Percentiles rank a stretch among this genome's conserved stretches.
phyloP scores from a whole-genome alignment of 2,888 invertebrate species.

The Cecidostiba fungosa region DNA sequence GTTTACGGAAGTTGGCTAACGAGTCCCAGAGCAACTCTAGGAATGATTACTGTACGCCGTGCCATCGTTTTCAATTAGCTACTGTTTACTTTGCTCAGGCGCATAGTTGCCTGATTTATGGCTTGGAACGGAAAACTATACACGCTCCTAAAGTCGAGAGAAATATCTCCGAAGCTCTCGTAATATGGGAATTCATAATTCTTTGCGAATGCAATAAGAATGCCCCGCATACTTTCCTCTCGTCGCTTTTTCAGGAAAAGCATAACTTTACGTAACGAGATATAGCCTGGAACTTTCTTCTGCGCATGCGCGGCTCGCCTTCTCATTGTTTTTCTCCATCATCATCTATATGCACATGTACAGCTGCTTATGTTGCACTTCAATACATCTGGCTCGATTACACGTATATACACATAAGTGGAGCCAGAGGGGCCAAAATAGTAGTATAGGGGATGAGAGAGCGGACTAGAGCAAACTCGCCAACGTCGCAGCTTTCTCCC shows the following conservation, averaged over 20 bases:
- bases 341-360: no score
- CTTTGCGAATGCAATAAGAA: background rate
- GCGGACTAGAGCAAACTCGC: constrained; percentile 53
- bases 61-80: constrained; percentile 41
- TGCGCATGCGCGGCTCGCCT: no score
- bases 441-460: constrained; percentile 40
- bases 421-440: constrained; percentile 21
- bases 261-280: background rate
- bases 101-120: constrained; percentile 27
- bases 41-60: constrained; percentile 28
- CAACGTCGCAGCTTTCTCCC: constrained; percentile 53
- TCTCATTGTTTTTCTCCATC: background rate
- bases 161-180: constrained; percentile 11
- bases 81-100: background rate
- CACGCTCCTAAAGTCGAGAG: background rate
- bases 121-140: background rate
- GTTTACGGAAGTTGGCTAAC: constrained; percentile 24
- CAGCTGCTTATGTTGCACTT: no score
- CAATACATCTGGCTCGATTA: no score
- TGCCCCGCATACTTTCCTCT: background rate
- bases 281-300: no score
- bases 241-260: background rate
- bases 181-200: background rate
- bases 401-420: background rate
- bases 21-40: constrained; percentile 35